A percentile compares a stretch with the other conserved stretches of the same genome.
Evolutionary conservation across 2,113 vertebrate species (phyloP).

Genomic region (Ochotona curzoniae): DNA sequence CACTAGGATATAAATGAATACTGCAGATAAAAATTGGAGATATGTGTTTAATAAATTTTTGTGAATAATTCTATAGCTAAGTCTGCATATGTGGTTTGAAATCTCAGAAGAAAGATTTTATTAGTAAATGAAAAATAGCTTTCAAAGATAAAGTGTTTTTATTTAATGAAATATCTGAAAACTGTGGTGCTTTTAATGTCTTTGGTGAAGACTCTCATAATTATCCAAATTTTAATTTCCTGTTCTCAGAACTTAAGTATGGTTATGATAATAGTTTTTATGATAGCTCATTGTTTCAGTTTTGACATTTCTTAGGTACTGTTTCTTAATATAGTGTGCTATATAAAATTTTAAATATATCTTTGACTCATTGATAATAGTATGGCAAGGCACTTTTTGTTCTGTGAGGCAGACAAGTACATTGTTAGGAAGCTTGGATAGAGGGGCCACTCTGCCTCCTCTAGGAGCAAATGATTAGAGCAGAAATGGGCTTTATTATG

Average conservation of each 20-base stretch:
- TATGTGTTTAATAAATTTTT: background rate
- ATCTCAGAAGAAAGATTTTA: conserved; percentile 31
- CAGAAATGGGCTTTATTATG: conserved; percentile 55
- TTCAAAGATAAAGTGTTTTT: background rate
- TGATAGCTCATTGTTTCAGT: conserved; percentile 55
- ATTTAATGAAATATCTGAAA: conserved; percentile 51
- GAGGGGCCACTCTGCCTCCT: background rate
- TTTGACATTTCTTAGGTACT: background rate
- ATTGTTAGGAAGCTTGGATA: conserved; percentile 47
- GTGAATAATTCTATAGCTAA: background rate
- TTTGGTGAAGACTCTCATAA: background rate
- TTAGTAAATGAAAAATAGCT: conserved; percentile 13
- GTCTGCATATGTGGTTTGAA: conserved; percentile 24
- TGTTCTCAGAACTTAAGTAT: conserved; percentile 42
- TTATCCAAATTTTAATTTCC: conserved; percentile 15
- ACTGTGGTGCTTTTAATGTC: background rate
- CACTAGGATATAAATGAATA: conserved; percentile 10
- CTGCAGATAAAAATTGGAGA: conserved; percentile 36
- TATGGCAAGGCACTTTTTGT: conserved; percentile 46
- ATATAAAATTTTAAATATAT: conserved; percentile 38
- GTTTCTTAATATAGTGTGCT: conserved; percentile 39
- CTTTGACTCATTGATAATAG: conserved; percentile 54
- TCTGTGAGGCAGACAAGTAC: conserved; percentile 69
- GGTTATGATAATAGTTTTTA: conserved; percentile 42
- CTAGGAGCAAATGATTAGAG: conserved; percentile 51